Evolutionary conservation across 2,797 vertebrate genomes (phyloP), one percentile per base, ranked within the genome.

Genomic region (Pangasius djambal): DNA sequence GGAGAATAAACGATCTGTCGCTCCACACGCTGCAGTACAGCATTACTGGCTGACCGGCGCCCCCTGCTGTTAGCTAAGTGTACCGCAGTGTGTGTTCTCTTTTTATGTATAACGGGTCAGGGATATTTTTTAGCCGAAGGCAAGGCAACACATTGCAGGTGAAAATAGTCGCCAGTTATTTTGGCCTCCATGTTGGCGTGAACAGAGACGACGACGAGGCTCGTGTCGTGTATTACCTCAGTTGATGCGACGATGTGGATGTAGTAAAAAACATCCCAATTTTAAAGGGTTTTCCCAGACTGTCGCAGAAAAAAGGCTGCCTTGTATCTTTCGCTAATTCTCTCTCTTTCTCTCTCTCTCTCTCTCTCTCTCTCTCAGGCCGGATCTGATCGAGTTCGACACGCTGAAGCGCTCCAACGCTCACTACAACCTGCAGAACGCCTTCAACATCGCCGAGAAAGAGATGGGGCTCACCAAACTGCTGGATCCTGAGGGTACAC

Each of bases 381-480:
- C 98, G 0, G 98, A 99, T 92, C 92, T 99, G 91, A 97, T 99
- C 91, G 98, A 99, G 91, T 98, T 99, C 88, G 98, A 97, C 92
- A 96, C 95, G 52, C 92, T 99, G 92, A 98, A 97, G 92, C 97
- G 97, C 87, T 98, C 98, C 87, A 99, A 99, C 1, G 98, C 98
- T 83, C 98, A 99, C 92, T 97, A 98, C 95, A 99, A 99, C 93
- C 97, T 99, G 59, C 97, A 98, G 89, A 98, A 98, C 88, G 98
- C 97, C 59, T 99, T 99, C 93, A 98, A 98, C 86, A 94, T 97
- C 92, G 98, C 98, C 0, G 98, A 99, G 93, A 97, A 98, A 75
- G 97, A 99, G 88, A 94, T 99, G 85, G 98, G 98, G 0, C 96
- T 99, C n/a, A 98, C 98, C 59, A 98, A 98, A 90, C 96, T 99